Base-by-base conservation (phyloP, 2,797 vertebrate species). In the Cirrhinus mrigala region DNA sequence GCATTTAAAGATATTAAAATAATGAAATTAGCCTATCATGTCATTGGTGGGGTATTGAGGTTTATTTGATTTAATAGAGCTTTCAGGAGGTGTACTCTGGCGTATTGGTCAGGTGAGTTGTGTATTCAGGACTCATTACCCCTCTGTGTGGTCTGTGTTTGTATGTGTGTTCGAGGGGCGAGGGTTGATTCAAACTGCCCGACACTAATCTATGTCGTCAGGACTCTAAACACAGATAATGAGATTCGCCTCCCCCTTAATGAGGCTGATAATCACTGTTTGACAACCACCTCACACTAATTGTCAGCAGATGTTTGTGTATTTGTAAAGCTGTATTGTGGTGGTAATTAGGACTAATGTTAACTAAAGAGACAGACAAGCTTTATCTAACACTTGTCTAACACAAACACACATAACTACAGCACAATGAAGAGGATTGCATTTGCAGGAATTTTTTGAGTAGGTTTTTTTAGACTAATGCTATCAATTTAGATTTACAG, bases 211-310 rank as follows among this genome's bases (percentile, higher is more conserved):
- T 82, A 40, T 69, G 73, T 71, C 64, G 73, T 78, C 85, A 86
- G 73, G 81, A 82, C 37, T 75, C 76, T 74, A 84, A 87, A 87
- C 86, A 87, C 75, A 74, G 16, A 79, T 87, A 87, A 87, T 87
- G 82, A 87, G 82, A 87, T 87, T 79, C 66, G 3, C 81, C 64
- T 62, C 82, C 76, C 24, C 48, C 6, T 54, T 84, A 87, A 83
- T 80, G 68, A 87, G 69, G 77, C 46, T 83, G 81, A 80, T 87
- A 84, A 87, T 87, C 69, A 83, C 81, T 66, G 58, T 79, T 64
- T 75, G 46, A 87, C 74, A 58, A 62, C 33, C 29, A 54, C 77
- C 52, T 68, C 62, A 79, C 48, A 37, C 58, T 79, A 40, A 73
- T 66, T 82, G 80, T 58, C 15, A 44, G 75, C 84, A 83, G 76